These are phyloP conservation scores for Bembecia ichneumoniformis DNA, from an alignment of 2,888 invertebrate genomes.

Conservation along the genomic window DNA sequence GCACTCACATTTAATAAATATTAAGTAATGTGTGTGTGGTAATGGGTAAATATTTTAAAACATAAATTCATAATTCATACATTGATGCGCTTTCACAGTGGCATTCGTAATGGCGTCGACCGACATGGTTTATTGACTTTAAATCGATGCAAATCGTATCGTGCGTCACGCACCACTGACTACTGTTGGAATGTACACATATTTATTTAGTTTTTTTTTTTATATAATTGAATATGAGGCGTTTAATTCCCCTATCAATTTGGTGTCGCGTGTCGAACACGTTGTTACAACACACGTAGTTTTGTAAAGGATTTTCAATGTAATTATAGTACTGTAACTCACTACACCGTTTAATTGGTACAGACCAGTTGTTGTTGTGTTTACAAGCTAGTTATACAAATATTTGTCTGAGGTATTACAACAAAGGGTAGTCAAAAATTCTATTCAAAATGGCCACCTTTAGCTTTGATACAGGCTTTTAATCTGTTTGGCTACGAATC, in stretches of 20 bases:
- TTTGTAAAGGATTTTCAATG: background rate
- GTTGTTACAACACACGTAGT: background rate
- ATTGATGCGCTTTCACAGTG: conserved; percentile 51
- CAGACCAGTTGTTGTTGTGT: no score
- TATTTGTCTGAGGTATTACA: no score
- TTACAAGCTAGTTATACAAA: no score
- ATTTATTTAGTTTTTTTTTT: background rate
- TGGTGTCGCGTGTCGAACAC: background rate
- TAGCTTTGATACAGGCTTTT: no score
- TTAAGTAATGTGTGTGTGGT: no score
- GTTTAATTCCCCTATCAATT: background rate
- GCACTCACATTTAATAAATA: no score
- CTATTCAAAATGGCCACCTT: no score
- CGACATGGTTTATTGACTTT: conserved; percentile 10
- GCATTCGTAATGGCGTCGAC: conserved; percentile 43
- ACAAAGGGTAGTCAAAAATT: no score
- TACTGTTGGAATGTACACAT: conserved; percentile 13
- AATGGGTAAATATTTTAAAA: no score
- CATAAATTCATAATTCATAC: conserved; percentile 26
- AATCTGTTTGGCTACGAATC: no score
- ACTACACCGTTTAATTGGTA: no score
- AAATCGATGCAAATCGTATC: conserved; percentile 20
- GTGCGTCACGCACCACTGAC: conserved; percentile 31
- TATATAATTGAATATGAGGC: background rate
- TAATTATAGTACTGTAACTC: no score